phyloP scores from a whole-genome alignment of 2,888 invertebrate genomes.

The Cephus spinipes region DNA sequence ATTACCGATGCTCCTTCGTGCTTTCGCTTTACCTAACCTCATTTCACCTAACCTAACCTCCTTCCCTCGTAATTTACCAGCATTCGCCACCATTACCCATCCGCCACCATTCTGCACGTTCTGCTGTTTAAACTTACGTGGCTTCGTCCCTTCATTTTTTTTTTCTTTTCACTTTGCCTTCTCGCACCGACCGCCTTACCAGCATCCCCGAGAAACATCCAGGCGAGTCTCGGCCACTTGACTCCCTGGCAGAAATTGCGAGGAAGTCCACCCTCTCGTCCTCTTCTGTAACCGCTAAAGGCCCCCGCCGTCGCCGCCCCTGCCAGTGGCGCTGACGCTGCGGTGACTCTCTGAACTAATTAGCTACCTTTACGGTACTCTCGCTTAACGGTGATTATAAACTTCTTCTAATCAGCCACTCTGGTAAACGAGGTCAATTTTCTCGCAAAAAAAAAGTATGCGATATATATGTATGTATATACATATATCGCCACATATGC shows the following conservation, averaged over 20 bases:
- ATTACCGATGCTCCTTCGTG: constrained; percentile 36
- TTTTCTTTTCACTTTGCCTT: neutral
- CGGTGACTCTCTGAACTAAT: neutral
- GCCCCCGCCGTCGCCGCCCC: neutral
- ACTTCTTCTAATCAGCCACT: neutral
- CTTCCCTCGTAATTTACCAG: neutral
- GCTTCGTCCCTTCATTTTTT: constrained; percentile 1
- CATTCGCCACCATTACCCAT: neutral
- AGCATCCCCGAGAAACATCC: neutral
- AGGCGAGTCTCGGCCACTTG: neutral
- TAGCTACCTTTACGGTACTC: neutral
- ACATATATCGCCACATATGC: no score
- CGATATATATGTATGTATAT: no score
- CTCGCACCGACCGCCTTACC: neutral
- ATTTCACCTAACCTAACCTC: neutral
- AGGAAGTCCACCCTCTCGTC: neutral
- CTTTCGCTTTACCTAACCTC: constrained; percentile 3
- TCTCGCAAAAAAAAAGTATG: neutral
- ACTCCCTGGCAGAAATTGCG: neutral
- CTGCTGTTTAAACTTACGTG: neutral
- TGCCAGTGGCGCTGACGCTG: neutral
- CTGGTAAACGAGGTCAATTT: neutral
- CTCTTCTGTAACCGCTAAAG: neutral
- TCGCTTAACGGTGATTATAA: neutral
- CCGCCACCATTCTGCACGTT: neutral